Base-by-base conservation (phyloP, 2,797 vertebrate species). In the Typhlichthys subterraneus region DNA sequence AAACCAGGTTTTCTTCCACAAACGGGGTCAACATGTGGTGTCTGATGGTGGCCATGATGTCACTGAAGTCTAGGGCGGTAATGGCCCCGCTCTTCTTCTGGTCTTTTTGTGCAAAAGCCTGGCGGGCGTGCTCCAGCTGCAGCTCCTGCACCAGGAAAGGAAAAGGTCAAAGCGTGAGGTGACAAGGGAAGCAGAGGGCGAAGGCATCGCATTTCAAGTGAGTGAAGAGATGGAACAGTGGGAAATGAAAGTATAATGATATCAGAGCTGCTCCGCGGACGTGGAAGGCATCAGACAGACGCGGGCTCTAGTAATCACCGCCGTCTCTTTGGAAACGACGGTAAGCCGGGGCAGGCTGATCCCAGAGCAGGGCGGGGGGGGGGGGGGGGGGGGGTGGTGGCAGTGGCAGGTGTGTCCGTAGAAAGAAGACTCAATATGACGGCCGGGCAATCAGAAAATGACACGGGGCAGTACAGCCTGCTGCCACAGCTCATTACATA, bases 21-120 rank as follows among this genome's bases (percentile, higher is more conserved):
- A 99, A 99, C 1, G 94, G 90, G 78, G 96, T 98, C 15, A 99
- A 93, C 95, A 99, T 96, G 88, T 99, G 96, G 8, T 96, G 95
- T 57, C 96, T 95, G 89, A 99, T 97, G 85, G 97, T 99, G 86
- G 93, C 92, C 97, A 98, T 99, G 89, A 99, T 98, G 82, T 98
- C 96, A 63, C 89, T 95, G 87, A 99, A 99, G 88, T 99, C 98
- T 89, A 99, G 66, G 47, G 96, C 95, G 5, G 95, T 94, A 87
- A 99, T 98, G 84, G 91, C 59, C 70, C 98, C 98, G 58, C 88
- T 95, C 93, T 96, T 98, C 82, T 63, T 94, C 88, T 95, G 97
- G 90, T 99, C 98, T 87, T 98, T 99, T 75, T 94, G 80, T 0
- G 94, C 93, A 81, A 99, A 99, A 2, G 97, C 97, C 92, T 99